Evolutionary conservation across 2,888 invertebrate species (phyloP).

Genomic region (Drymonia ruficornis): DNA sequence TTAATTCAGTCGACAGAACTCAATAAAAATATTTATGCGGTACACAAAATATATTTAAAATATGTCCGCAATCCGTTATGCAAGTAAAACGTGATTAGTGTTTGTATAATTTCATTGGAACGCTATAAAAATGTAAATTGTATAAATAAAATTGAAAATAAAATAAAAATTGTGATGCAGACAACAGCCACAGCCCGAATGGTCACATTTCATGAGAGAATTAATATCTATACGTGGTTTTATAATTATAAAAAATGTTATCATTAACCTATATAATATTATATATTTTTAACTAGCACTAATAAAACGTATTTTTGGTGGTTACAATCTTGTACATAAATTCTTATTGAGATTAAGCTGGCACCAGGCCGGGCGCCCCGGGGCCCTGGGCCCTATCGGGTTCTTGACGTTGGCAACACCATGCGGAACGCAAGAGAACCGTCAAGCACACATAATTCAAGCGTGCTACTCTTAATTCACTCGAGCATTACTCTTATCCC

Average conservation of each 20-base stretch:
- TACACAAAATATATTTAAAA: too few species aligned
- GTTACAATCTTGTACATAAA: slow-evolving; percentile 80
- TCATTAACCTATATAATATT: slow-evolving; percentile 7
- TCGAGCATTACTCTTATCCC: too few species aligned
- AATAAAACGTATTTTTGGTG: slow-evolving; percentile 79
- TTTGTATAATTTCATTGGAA: neutral
- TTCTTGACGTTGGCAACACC: slow-evolving; percentile 40
- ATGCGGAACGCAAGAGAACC: slow-evolving; percentile 14
- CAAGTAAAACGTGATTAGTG: neutral
- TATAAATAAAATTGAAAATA: slow-evolving; percentile 35
- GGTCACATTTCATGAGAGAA: slow-evolving; percentile 37
- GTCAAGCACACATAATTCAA: neutral
- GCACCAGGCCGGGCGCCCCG: slow-evolving; percentile 30
- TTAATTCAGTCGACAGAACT: slow-evolving; percentile 10
- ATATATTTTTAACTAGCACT: slow-evolving; percentile 49
- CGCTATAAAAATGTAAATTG: neutral
- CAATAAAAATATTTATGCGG: neutral
- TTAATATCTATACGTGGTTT: slow-evolving; percentile 30
- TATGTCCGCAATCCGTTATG: neutral
- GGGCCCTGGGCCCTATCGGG: slow-evolving; percentile 21
- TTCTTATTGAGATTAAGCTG: slow-evolving; percentile 75
- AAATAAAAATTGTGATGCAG: slow-evolving; percentile 63
- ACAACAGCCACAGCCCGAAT: slow-evolving; percentile 68
- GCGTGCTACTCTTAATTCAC: too few species aligned
- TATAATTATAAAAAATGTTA: slow-evolving; percentile 27